Evolutionary conservation across 1,140 invertebrate species (phyloP).

Genomic region (Helicorthomorpha holstii): DNA sequence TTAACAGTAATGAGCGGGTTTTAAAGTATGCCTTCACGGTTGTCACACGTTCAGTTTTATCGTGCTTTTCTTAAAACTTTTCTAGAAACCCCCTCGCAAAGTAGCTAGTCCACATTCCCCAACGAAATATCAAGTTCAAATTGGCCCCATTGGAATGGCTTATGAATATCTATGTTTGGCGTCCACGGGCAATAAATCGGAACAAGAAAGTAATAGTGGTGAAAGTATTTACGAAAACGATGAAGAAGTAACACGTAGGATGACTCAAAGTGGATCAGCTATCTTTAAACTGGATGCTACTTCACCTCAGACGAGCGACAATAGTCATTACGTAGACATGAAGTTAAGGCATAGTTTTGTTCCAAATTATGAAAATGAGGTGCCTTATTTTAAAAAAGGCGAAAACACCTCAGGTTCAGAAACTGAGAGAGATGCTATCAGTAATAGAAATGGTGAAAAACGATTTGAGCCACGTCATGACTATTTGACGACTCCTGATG

Average conservation of each 20-base stretch:
- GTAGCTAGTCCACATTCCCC: conserved; percentile 63
- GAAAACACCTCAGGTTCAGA: neutral
- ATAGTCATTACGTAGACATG: conserved; percentile 7
- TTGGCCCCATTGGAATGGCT: conserved; percentile 26
- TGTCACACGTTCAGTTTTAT: too few relatives aligned
- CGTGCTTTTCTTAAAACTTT: conserved; percentile 46
- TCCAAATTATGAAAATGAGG: conserved; percentile 2
- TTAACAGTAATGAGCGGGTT: too few relatives aligned
- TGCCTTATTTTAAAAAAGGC: neutral
- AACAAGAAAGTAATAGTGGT: neutral
- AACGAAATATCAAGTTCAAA: conserved; percentile 25
- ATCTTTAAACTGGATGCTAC: neutral
- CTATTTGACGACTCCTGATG: conserved; percentile 9
- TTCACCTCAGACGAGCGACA: neutral
- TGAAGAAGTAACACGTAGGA: neutral
- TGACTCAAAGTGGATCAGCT: neutral
- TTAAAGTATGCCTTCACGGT: too few relatives aligned
- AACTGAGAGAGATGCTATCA: neutral
- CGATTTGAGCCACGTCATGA: conserved; percentile 2
- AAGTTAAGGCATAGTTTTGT: conserved; percentile 5
- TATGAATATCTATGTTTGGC: conserved; percentile 44
- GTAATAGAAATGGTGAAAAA: neutral
- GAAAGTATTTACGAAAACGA: neutral
- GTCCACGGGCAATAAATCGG: conserved; percentile 25
- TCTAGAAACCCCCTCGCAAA: conserved; percentile 68